phyloP scores from a whole-genome alignment of 2,888 invertebrate genomes.

The Pandemis corylana region DNA sequence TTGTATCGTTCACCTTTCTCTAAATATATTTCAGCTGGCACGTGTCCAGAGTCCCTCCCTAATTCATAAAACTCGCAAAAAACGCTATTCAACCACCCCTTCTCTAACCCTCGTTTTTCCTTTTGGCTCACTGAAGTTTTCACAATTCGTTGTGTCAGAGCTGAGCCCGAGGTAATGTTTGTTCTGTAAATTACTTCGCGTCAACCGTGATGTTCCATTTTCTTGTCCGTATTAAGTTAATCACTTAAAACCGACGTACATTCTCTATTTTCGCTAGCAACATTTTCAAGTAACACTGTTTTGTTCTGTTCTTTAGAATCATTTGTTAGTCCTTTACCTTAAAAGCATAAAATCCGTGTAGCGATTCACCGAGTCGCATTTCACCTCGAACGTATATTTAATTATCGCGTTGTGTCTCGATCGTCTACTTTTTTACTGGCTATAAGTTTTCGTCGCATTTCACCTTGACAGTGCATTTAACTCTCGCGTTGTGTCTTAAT shows the following conservation, averaged over 20 bases:
- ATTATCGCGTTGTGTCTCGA: too few relatives aligned
- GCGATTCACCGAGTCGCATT: too few relatives aligned
- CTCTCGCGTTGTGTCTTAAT: too few relatives aligned
- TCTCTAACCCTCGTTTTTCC: conserved; percentile 25
- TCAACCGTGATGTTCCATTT: conserved; percentile 8
- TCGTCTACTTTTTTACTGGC: too few relatives aligned
- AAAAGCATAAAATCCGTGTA: too few relatives aligned
- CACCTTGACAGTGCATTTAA: too few relatives aligned
- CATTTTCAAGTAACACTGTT: not conserved
- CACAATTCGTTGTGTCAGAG: conserved; percentile 52
- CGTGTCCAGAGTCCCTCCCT: conserved; percentile 52
- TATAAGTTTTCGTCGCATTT: too few relatives aligned
- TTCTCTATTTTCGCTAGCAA: not conserved
- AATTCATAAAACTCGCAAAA: conserved; percentile 49
- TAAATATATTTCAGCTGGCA: conserved; percentile 48
- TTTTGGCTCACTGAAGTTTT: conserved; percentile 47
- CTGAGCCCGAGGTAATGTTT: conserved; percentile 41
- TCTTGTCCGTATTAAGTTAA: conserved; percentile 4
- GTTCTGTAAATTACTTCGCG: conserved; percentile 23
- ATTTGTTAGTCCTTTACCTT: too few relatives aligned
- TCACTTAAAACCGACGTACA: not conserved
- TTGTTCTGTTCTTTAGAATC: too few relatives aligned
- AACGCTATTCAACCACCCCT: conserved; percentile 25
- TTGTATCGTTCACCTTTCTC: conserved; percentile 25
- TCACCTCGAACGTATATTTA: too few relatives aligned